Conservation (phyloP, 2,113 vertebrate species). For the Argyrosomus japonicus region DNA sequence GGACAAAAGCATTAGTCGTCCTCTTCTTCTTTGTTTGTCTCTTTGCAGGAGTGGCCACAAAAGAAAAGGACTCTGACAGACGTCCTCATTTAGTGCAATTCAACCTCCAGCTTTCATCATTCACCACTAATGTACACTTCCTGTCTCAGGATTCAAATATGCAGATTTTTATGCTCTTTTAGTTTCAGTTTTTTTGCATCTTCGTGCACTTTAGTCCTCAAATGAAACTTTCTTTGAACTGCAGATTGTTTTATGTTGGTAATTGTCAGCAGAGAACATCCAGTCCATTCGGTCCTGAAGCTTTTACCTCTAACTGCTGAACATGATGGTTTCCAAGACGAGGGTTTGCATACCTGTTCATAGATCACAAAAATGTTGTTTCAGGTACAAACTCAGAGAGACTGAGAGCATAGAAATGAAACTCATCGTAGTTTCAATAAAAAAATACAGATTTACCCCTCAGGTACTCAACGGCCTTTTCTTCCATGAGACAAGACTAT, state of each 20-base stretch:
- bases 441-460: too few species aligned
- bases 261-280: too few species aligned
- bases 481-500: too few species aligned
- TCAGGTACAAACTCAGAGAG: not conserved
- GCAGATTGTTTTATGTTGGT: not conserved
- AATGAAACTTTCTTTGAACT: not conserved
- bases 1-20: not conserved
- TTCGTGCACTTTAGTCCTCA: not conserved
- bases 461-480: too few species aligned
- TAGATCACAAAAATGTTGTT: too few species aligned
- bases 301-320: slow-evolving; percentile 8
- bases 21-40: too few species aligned
- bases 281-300: too few species aligned
- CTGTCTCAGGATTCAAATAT: not conserved
- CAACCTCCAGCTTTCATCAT: slow-evolving; percentile 35
- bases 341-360: too few species aligned
- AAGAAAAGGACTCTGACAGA: not conserved
- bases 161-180: not conserved
- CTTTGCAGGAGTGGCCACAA: not conserved
- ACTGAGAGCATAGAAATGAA: too few species aligned
- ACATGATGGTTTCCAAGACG: not conserved
- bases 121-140: not conserved
- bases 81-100: not conserved
- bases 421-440: too few species aligned
- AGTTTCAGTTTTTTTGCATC: not conserved